These are phyloP conservation scores for Andrena chrysosceles DNA, from an alignment of 2,888 invertebrate species.

Conservation along the genomic window DNA sequence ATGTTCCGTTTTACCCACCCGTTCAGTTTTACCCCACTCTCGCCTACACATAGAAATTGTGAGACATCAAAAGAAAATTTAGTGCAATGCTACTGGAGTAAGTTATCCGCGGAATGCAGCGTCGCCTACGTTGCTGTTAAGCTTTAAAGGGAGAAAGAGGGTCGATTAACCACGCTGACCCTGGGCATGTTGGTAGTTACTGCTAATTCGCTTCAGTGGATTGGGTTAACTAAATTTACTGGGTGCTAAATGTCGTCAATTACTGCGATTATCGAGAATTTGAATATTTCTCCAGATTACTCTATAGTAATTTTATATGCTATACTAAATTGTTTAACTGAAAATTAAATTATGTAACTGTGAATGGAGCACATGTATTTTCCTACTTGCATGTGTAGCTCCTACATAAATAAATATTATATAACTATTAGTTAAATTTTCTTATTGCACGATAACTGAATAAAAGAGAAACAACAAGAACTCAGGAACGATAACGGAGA, in stretches of 20 bases:
- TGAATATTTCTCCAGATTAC: not conserved
- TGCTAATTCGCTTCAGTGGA: slow-evolving; percentile 53
- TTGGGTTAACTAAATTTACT: slow-evolving; percentile 46
- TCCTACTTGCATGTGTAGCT: too few relatives aligned
- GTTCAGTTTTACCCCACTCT: too few relatives aligned
- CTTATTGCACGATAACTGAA: too few relatives aligned
- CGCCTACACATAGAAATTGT: not conserved
- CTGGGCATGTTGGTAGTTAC: slow-evolving; percentile 55
- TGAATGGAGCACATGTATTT: too few relatives aligned
- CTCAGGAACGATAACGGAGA: too few relatives aligned
- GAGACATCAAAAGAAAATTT: not conserved
- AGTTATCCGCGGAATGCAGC: slow-evolving; percentile 1
- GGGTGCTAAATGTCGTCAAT: slow-evolving; percentile 16
- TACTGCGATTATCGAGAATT: slow-evolving; percentile 23
- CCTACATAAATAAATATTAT: too few relatives aligned
- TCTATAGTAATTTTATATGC: not conserved
- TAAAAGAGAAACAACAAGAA: too few relatives aligned
- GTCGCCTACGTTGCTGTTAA: slow-evolving; percentile 56
- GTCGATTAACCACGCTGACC: slow-evolving; percentile 61
- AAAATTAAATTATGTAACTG: not conserved
- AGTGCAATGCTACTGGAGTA: not conserved
- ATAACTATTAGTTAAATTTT: too few relatives aligned
- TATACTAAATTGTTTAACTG: not conserved
- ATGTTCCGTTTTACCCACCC: too few relatives aligned
- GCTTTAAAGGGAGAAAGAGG: slow-evolving; percentile 46